Evolutionary conservation across 2,113 vertebrate species (phyloP).

Genomic region (Centrocercus urophasianus): DNA sequence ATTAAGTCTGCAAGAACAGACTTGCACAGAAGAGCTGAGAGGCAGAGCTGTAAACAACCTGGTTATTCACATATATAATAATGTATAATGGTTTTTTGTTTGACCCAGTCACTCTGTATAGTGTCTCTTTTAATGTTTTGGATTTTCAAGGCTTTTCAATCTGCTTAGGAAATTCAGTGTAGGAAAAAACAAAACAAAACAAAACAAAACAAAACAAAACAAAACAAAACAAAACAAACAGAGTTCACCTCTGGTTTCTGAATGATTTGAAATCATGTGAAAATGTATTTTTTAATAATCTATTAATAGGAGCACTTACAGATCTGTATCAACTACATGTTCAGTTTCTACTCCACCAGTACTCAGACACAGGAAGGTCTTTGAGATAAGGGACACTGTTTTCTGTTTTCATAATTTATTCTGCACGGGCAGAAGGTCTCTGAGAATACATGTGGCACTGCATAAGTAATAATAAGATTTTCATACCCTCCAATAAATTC

Average conservation of each 20-base stretch:
- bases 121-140: neutral
- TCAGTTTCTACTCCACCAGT: neutral
- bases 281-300: neutral
- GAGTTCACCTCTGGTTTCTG: neutral
- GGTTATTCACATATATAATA: neutral
- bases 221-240: neutral
- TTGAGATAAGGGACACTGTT: neutral
- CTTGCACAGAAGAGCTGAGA: neutral
- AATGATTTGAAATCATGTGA: neutral
- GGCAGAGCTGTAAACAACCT: neutral
- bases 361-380: neutral
- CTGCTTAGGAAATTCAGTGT: neutral
- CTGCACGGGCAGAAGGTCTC: neutral
- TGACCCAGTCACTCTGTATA: neutral
- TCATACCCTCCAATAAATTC: constrained; percentile 31
- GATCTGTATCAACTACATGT: neutral
- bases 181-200: neutral
- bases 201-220: neutral
- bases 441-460: constrained; percentile 11
- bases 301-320: neutral
- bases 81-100: neutral
- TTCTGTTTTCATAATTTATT: constrained; percentile 41
- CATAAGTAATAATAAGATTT: constrained; percentile 43
- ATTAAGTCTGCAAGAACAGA: neutral
- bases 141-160: neutral